Percentiles rank a stretch among this genome's conserved stretches.
phyloP scores from a whole-genome alignment of 1,140 invertebrate genomes.

The Drosophila neocordata region DNA sequence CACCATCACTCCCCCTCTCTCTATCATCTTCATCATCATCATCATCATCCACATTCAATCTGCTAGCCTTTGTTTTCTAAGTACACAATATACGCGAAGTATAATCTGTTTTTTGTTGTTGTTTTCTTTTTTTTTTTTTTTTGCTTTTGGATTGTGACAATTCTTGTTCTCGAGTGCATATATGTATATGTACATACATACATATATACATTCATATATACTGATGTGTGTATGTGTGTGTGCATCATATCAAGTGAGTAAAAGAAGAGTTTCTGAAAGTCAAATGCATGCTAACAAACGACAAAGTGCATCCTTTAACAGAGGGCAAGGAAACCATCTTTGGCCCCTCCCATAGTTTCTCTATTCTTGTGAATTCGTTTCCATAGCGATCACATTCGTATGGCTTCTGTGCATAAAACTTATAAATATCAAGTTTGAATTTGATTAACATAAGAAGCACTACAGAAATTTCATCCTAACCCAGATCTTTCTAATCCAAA shows the following conservation, averaged over 20 bases:
- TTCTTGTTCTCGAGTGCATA: background rate
- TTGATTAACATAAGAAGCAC: background rate
- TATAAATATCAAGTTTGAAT: background rate
- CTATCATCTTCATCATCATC: background rate
- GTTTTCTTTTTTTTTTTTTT: constrained; percentile 2
- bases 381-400: background rate
- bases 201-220: background rate
- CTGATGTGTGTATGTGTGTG: background rate
- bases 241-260: background rate
- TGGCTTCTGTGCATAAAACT: background rate
- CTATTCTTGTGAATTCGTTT: background rate
- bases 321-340: background rate
- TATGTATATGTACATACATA: background rate
- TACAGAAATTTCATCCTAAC: background rate
- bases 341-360: background rate
- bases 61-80: constrained; percentile 18
- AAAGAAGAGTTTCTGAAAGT: background rate
- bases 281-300: background rate
- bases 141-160: constrained; percentile 11
- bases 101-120: constrained; percentile 13
- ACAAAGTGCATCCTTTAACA: background rate
- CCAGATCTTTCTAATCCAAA: background rate
- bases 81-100: constrained; percentile 7
- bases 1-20: background rate
- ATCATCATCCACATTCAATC: constrained; percentile 6